Evolutionary conservation across 1,140 invertebrate species (phyloP).

Genomic region (Cheumatopsyche charites): DNA sequence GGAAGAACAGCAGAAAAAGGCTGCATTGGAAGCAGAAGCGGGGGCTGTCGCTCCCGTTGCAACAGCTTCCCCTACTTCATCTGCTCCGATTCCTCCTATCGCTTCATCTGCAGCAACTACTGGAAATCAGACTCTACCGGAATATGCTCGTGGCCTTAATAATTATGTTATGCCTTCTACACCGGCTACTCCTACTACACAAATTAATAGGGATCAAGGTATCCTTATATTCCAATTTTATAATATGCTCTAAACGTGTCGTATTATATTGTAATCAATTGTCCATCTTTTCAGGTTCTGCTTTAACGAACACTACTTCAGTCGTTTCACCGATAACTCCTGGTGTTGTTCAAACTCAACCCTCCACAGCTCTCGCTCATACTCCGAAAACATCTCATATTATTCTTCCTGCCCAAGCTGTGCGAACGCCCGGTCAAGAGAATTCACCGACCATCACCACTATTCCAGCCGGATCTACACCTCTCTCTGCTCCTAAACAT

Average conservation of each 20-base stretch:
- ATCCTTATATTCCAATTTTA: not conserved
- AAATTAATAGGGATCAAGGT: slow-evolving; percentile 29
- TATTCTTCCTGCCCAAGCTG: slow-evolving; percentile 23
- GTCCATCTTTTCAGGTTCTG: slow-evolving; percentile 32
- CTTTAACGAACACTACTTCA: slow-evolving; percentile 50
- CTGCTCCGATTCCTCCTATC: slow-evolving; percentile 60
- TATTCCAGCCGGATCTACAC: not conserved
- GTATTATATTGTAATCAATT: not conserved
- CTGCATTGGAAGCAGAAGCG: slow-evolving; percentile 64
- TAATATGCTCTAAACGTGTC: not conserved
- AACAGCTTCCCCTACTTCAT: slow-evolving; percentile 55
- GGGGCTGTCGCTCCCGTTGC: slow-evolving; percentile 58
- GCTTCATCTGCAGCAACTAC: slow-evolving; percentile 57
- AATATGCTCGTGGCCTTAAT: slow-evolving; percentile 78
- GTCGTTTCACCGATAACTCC: slow-evolving; percentile 58
- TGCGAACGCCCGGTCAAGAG: slow-evolving; percentile 27
- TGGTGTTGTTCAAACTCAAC: slow-evolving; percentile 9
- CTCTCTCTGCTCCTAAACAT: slow-evolving; percentile 31
- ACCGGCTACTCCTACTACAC: slow-evolving; percentile 35
- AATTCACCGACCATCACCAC: slow-evolving; percentile 11
- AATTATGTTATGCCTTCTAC: slow-evolving; percentile 52
- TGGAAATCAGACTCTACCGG: slow-evolving; percentile 62
- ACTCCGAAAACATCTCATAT: slow-evolving; percentile 30
- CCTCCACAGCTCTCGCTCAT: slow-evolving; percentile 17
- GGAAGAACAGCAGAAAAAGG: slow-evolving; percentile 78